Conservation (phyloP, 2,113 vertebrate species). For the Polypterus senegalus region DNA sequence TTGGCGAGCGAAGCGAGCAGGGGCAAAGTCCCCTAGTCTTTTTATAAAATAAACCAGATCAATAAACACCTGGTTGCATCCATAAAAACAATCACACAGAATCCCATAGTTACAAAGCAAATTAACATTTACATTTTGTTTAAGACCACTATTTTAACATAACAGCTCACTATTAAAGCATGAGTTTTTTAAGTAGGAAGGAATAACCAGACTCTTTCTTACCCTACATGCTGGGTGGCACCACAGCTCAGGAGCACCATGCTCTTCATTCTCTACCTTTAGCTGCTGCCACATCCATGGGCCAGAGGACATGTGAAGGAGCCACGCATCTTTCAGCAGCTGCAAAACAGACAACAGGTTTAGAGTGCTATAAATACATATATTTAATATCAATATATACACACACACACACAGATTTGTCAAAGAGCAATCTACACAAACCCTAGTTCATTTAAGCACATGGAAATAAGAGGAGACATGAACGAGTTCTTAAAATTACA, state of each 20-base stretch:
- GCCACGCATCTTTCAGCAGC: slow-evolving; percentile 94
- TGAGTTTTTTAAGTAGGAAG: not conserved
- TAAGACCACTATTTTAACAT: no score
- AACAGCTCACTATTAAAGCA: no score
- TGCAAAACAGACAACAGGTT: slow-evolving; percentile 25
- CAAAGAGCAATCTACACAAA: not conserved
- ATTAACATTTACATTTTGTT: no score
- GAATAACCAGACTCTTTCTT: slow-evolving; percentile 16
- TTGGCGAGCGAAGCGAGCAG: no score
- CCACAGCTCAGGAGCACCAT: slow-evolving; percentile 89
- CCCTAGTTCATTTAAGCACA: no score
- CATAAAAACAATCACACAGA: no score
- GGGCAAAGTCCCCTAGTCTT: no score
- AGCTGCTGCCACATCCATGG: slow-evolving; percentile 89
- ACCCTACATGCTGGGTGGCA: slow-evolving; percentile 94
- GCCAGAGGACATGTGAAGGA: slow-evolving; percentile 69
- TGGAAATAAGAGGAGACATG: no score
- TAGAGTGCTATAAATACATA: not conserved
- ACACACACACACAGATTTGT: not conserved
- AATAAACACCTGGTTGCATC: not conserved
- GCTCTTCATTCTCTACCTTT: slow-evolving; percentile 91
- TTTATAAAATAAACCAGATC: not conserved
- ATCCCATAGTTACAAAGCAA: no score
- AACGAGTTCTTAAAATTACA: no score
- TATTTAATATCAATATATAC: not conserved